Evolutionary conservation across 2,888 invertebrate species (phyloP).

Genomic region (Macrosiphum euphorbiae): DNA sequence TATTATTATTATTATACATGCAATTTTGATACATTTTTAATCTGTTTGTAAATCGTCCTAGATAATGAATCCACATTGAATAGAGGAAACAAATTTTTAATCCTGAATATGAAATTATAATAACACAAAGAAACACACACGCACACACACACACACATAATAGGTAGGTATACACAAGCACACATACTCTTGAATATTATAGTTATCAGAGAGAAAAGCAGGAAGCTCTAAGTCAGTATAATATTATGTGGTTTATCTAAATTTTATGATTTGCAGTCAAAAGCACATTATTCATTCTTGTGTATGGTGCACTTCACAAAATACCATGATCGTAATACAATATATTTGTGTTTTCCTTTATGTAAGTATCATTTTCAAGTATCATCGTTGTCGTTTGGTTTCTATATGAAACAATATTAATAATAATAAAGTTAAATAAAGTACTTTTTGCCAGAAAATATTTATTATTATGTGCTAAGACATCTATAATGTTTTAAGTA

Average conservation of each 20-base stretch:
- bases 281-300: constrained; percentile 32
- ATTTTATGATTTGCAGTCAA: constrained; percentile 9
- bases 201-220: not conserved
- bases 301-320: constrained; percentile 21
- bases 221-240: not conserved
- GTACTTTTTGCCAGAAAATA: not conserved
- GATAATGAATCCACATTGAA: constrained; percentile 1
- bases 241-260: constrained; percentile 17
- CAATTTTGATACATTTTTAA: not conserved
- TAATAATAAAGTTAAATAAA: not conserved
- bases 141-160: not conserved
- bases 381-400: not conserved
- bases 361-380: constrained; percentile 45
- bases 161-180: not conserved
- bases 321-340: constrained; percentile 38
- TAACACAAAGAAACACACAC: not conserved
- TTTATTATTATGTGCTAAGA: not conserved
- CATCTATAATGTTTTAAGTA: not conserved
- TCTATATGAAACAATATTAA: not conserved
- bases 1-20: not conserved
- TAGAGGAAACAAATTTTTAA: constrained; percentile 24
- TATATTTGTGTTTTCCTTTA: constrained; percentile 38
- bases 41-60: constrained; percentile 8
- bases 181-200: not conserved
- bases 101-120: not conserved